Percentiles rank a stretch among this genome's conserved stretches.
These are phyloP conservation scores for Phylloscopus whistleri DNA, from an alignment of 2,113 vertebrate species.

Conservation along the genomic window DNA sequence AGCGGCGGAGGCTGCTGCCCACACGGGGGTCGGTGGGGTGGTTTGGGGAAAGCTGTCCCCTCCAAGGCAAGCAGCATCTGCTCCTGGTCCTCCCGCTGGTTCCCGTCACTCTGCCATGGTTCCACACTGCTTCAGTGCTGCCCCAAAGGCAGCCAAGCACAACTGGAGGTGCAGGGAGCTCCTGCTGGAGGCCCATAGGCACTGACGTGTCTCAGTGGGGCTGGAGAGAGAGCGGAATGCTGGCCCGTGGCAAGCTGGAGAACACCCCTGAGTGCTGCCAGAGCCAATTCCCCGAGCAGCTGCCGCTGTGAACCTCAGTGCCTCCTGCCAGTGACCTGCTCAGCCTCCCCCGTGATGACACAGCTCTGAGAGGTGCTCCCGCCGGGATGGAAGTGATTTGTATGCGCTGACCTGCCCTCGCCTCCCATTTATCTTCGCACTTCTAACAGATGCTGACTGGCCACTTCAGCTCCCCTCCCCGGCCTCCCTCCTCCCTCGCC, in stretches of 20 bases:
- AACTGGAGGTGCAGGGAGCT: not conserved
- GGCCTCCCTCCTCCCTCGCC: not conserved
- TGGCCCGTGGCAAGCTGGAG: not conserved
- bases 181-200: not conserved
- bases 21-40: accelerated
- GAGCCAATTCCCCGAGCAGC: not conserved
- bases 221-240: accelerated
- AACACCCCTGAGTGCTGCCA: not conserved
- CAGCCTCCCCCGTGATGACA: not conserved
- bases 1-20: not conserved
- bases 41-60: not conserved
- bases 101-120: not conserved
- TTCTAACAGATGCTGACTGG: constrained; percentile 45
- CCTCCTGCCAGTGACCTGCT: not conserved
- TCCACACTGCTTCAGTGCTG: not conserved
- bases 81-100: not conserved
- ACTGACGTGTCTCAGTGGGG: accelerated
- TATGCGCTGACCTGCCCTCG: constrained; percentile 8
- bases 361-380: not conserved
- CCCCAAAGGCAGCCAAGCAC: not conserved
- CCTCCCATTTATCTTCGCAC: not conserved
- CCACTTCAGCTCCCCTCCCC: not conserved
- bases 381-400: not conserved
- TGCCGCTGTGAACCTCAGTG: not conserved
- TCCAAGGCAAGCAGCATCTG: not conserved